A percentile compares a stretch with the other conserved stretches of the same genome.
Evolutionary conservation across 2,797 vertebrate species (phyloP).

Genomic region (Antrozous pallidus): DNA sequence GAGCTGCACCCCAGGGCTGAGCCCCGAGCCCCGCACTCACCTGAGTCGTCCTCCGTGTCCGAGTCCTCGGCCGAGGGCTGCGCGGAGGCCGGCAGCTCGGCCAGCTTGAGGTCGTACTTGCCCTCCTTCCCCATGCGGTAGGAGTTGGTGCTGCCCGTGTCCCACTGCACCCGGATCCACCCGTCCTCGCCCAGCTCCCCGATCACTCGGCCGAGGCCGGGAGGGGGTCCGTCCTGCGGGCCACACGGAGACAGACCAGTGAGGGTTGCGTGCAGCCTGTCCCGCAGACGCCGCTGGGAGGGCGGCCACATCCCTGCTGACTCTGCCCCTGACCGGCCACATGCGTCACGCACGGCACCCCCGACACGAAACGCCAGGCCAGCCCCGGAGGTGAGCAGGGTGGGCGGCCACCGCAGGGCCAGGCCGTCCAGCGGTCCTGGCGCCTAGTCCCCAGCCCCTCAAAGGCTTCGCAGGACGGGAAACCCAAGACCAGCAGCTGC

Average conservation of each 20-base stretch:
- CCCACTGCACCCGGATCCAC: conserved; percentile 99
- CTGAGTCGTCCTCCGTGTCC: conserved; percentile 95
- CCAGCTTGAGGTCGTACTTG: conserved; percentile 97
- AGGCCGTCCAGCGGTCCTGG: neutral
- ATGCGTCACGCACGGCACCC: neutral
- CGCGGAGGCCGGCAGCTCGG: conserved; percentile 89
- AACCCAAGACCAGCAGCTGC: neutral
- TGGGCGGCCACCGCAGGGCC: neutral
- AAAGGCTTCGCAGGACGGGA: rapidly evolving
- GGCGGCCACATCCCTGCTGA: rapidly evolving
- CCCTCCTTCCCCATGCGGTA: conserved; percentile 99
- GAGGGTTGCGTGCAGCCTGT: rapidly evolving
- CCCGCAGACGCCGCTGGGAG: neutral
- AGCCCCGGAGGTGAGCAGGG: no score
- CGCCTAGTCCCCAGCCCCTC: neutral
- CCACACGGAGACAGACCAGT: neutral
- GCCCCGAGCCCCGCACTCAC: conserved; percentile 76
- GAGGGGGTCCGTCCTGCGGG: conserved; percentile 92
- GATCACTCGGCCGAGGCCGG: conserved; percentile 96
- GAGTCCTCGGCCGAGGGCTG: conserved; percentile 94
- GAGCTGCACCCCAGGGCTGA: neutral
- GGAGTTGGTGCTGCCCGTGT: conserved; percentile 98
- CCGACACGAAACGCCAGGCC: no score
- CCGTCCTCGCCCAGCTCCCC: conserved; percentile 98
- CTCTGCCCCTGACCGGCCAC: neutral